Evolutionary conservation across 2,888 invertebrate genomes (phyloP).

Genomic region (Oscheius onirici): DNA sequence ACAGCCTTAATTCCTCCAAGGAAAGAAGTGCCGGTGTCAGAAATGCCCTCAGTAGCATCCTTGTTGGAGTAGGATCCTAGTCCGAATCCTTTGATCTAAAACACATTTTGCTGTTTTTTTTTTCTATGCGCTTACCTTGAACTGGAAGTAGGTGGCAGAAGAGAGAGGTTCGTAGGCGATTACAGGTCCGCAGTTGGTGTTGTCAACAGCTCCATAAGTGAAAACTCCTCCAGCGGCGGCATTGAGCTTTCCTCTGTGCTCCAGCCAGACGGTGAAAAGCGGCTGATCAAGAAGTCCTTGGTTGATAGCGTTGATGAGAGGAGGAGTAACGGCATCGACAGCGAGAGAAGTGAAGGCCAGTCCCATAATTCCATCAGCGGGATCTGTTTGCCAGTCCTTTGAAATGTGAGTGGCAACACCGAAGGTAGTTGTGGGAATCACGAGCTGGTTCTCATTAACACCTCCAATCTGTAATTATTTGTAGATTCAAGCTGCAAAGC

Average conservation of each 20-base stretch:
- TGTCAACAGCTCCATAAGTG: constrained; percentile 67
- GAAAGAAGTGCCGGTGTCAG: constrained; percentile 56
- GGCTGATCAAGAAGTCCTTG: constrained; percentile 74
- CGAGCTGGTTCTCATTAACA: constrained; percentile 43
- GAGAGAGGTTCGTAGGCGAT: constrained; percentile 38
- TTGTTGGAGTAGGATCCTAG: constrained; percentile 36
- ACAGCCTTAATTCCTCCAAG: constrained; percentile 41
- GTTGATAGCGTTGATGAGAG: constrained; percentile 88
- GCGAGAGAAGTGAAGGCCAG: constrained; percentile 79
- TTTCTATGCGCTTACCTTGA: background rate
- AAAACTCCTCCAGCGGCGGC: constrained; percentile 41
- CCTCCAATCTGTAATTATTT: constrained; percentile 73
- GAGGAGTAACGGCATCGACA: constrained; percentile 88
- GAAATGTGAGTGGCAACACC: constrained; percentile 58
- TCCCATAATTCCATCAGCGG: constrained; percentile 48
- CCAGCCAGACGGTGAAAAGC: constrained; percentile 47
- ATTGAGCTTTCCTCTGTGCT: constrained; percentile 38
- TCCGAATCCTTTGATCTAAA: constrained; percentile 22
- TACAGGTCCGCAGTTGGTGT: constrained; percentile 40
- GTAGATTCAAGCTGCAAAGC: background rate
- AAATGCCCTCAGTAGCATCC: constrained; percentile 40
- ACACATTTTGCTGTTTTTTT: background rate
- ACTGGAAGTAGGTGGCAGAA: constrained; percentile 31
- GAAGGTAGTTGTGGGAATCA: constrained; percentile 57
- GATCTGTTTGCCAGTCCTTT: constrained; percentile 43